Evolutionary conservation across 2,888 invertebrate genomes (phyloP).

Genomic region (Eristalinus sepulchralis): DNA sequence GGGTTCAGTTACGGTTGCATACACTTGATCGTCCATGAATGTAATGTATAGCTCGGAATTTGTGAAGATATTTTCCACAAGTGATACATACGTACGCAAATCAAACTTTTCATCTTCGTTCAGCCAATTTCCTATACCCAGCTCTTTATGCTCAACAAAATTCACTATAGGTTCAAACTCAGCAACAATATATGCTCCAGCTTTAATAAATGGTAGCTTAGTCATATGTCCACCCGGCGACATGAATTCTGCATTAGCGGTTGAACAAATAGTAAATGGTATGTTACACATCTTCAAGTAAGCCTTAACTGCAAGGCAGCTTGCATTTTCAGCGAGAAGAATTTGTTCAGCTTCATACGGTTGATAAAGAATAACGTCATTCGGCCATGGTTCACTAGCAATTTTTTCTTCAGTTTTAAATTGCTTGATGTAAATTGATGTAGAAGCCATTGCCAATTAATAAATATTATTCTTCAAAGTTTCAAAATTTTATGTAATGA

Average conservation of each 20-base stretch:
- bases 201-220: slow-evolving; percentile 94
- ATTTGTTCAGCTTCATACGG: slow-evolving; percentile 97
- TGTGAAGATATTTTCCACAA: slow-evolving; percentile 93
- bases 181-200: slow-evolving; percentile 92
- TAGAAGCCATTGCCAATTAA: slow-evolving; percentile 24
- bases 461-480: neutral
- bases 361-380: slow-evolving; percentile 92
- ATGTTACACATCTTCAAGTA: slow-evolving; percentile 96
- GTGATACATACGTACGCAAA: slow-evolving; percentile 95
- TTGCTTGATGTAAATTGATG: slow-evolving; percentile 76
- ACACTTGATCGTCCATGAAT: slow-evolving; percentile 91
- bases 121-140: slow-evolving; percentile 87
- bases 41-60: slow-evolving; percentile 95
- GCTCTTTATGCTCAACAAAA: slow-evolving; percentile 92
- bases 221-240: slow-evolving; percentile 91
- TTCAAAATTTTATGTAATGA: slow-evolving; percentile 16
- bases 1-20: slow-evolving; percentile 89
- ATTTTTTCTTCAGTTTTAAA: slow-evolving; percentile 77
- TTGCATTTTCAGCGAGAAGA: slow-evolving; percentile 95
- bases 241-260: slow-evolving; percentile 97
- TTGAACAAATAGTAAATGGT: slow-evolving; percentile 89
- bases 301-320: slow-evolving; percentile 95
- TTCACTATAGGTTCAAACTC: slow-evolving; percentile 96
- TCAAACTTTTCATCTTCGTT: slow-evolving; percentile 91
- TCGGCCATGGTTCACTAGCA: slow-evolving; percentile 95